Percentiles rank a stretch among this genome's conserved stretches.
Conservation (phyloP, 2,113 vertebrate species). For the Xenopus laevis region DNA sequence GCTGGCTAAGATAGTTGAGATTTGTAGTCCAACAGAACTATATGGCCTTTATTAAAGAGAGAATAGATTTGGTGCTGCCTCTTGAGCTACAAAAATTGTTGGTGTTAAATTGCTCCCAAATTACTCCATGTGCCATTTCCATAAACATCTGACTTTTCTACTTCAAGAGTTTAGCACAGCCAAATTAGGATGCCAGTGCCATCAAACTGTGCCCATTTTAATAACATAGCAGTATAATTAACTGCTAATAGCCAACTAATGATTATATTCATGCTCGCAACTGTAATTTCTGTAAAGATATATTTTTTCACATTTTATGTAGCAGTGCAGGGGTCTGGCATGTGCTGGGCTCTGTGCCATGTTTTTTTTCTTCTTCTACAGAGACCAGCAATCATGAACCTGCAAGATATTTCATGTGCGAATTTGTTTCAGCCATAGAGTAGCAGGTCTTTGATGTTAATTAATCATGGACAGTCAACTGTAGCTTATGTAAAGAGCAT, state of each 20-base stretch:
- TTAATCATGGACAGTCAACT: conserved; percentile 65
- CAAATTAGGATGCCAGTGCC: conserved; percentile 40
- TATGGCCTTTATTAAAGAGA: no score
- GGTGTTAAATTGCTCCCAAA: no score
- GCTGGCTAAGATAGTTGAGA: no score
- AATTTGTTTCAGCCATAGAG: conserved; percentile 65
- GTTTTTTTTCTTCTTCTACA: conserved; percentile 61
- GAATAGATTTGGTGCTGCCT: no score
- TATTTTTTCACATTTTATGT: conserved; percentile 62
- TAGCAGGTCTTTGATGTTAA: conserved; percentile 72
- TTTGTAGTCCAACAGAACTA: no score
- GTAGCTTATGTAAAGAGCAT: conserved; percentile 53
- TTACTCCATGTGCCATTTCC: no score
- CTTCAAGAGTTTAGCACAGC: neutral
- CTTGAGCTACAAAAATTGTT: no score
- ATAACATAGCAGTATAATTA: conserved; percentile 68
- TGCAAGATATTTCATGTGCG: conserved; percentile 66
- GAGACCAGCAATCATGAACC: conserved; percentile 68
- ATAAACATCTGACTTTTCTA: no score
- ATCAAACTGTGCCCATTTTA: conserved; percentile 64
- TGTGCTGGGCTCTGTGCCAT: conserved; percentile 67
- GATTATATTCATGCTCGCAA: conserved; percentile 69
- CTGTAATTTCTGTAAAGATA: conserved; percentile 70
- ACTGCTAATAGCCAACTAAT: conserved; percentile 74
- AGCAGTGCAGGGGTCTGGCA: conserved; percentile 63